Percentiles rank a stretch among this genome's conserved stretches.
Evolutionary conservation across 1,140 invertebrate species (phyloP).

Genomic region (Drosophila subobscura): DNA sequence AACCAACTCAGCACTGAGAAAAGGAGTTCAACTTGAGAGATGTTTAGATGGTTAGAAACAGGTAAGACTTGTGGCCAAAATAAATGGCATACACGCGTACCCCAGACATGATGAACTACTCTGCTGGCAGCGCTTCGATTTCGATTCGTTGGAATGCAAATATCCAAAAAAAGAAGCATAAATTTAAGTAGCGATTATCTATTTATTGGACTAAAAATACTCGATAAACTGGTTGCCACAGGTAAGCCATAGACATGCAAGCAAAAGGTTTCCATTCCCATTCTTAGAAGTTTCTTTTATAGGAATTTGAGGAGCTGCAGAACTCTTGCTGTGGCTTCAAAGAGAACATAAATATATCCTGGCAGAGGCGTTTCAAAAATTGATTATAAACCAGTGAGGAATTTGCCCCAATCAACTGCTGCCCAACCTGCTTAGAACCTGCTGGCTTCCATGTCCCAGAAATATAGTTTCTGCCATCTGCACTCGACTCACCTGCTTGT

Average conservation of each 20-base stretch:
- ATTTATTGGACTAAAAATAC: too few species aligned
- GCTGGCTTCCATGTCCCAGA: not conserved
- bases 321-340: too few species aligned
- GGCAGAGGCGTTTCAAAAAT: too few species aligned
- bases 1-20: conserved; percentile 38
- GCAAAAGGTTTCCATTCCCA: too few species aligned
- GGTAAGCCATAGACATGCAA: not conserved
- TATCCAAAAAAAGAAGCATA: conserved; percentile 30
- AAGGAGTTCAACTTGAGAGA: conserved; percentile 43
- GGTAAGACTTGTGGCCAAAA: conserved; percentile 32
- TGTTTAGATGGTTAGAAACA: conserved; percentile 39
- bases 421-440: conserved; percentile 5
- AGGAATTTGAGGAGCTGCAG: too few species aligned
- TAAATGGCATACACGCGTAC: conserved; percentile 49
- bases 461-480: not conserved
- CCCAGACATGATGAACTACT: conserved; percentile 39
- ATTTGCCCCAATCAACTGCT: too few species aligned
- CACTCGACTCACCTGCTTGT: conserved; percentile 73
- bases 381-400: too few species aligned
- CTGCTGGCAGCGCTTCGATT: conserved; percentile 12
- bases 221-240: conserved; percentile 9
- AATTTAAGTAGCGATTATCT: not conserved
- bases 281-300: not conserved
- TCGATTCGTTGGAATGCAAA: conserved; percentile 33
- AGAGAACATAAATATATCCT: too few species aligned